These are phyloP conservation scores for Pterostichus madidus DNA, from an alignment of 2,888 invertebrate genomes.

Conservation along the genomic window DNA sequence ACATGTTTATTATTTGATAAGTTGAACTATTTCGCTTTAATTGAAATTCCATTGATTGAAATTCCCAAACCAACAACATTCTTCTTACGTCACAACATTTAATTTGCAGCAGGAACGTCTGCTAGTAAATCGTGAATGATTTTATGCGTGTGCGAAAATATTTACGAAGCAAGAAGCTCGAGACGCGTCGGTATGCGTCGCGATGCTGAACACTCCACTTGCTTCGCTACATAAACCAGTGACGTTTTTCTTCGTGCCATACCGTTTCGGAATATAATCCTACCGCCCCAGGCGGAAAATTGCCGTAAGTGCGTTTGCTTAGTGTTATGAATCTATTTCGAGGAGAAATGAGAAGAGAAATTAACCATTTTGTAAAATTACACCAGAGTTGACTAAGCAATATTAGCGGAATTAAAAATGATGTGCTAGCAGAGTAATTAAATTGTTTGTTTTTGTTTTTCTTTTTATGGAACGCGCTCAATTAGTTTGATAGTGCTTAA, in stretches of 20 bases:
- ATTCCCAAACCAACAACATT: conserved; percentile 1
- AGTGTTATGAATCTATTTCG: conserved; percentile 15
- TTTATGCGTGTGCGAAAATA: conserved; percentile 52
- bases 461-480: too few relatives aligned
- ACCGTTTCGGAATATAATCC: neutral
- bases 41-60: conserved; percentile 33
- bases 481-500: too few relatives aligned
- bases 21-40: conserved; percentile 25
- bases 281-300: neutral
- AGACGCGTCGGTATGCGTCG: conserved; percentile 37
- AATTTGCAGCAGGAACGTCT: conserved; percentile 19
- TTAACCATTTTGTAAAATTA: neutral
- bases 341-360: neutral
- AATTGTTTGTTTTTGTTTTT: too few relatives aligned
- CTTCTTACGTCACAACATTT: conserved; percentile 16
- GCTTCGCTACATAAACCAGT: conserved; percentile 31
- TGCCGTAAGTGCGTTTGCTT: neutral
- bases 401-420: too few relatives aligned
- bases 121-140: conserved; percentile 43
- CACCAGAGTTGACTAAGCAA: too few relatives aligned
- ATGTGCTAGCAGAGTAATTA: too few relatives aligned
- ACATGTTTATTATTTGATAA: conserved; percentile 8
- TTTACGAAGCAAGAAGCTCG: neutral
- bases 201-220: conserved; percentile 23
- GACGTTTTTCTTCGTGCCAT: neutral